Evolutionary conservation across 2,797 vertebrate species (phyloP), one percentile per base, ranked within the genome.

Genomic region (Cirrhinus mrigala): DNA sequence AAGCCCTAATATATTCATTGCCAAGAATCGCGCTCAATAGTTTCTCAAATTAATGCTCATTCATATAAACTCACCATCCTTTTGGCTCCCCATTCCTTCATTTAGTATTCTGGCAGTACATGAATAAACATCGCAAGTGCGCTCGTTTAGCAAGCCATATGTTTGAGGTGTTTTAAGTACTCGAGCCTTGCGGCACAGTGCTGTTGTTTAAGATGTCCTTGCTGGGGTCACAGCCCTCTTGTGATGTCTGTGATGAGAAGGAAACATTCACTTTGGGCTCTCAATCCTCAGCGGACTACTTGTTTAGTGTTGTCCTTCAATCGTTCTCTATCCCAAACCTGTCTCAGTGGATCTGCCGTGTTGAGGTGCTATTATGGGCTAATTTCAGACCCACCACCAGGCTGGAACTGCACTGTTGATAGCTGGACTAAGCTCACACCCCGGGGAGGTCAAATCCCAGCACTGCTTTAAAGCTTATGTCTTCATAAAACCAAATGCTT

Each of bases 241-340:
- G 82, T 79, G 79, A 85, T 78, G 84, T 89, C 80, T 88, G 60
- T 83, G 66, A 80, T 83, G 89, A 85, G 84, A 88, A 82, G 75
- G 87, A 86, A 88, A 89, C 84, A 79, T 91, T 89, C 84, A 80
- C 85, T 87, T 86, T 81, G 69, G 83, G 81, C 52, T 85, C 56
- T 58, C 50, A 82, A 68, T 66, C 69, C 90, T 85, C 87, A 84
- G 60, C 56, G 88, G 85, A 89, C 56, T 64, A 82, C 77, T 83
- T 85, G 80, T 90, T 82, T 86, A 79, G 83, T 77, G 75, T 86
- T 89, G 84, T 87, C 89, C 90, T 90, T 90, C 89, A 90, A 82
- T 85, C 84, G 82, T 81, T 86, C 85, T 85, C 54, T 76, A 58
- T 80, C 79, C 58, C 81, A 76, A 86, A 88, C 24, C 76, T 78